These are phyloP conservation scores for Campylomormyrus numenius DNA, from an alignment of 2,113 vertebrate species.

Conservation along the genomic window DNA sequence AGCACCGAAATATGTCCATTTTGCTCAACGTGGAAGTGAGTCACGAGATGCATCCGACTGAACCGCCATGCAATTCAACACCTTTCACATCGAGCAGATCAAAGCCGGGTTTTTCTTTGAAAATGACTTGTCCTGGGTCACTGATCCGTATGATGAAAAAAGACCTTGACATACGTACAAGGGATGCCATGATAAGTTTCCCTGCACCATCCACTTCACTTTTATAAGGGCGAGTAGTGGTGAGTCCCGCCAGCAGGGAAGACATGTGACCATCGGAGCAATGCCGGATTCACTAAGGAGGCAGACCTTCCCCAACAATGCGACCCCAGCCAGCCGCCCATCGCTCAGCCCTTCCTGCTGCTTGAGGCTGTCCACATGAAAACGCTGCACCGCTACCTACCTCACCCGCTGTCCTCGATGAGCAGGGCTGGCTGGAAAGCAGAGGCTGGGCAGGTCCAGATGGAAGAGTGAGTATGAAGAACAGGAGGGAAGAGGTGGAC, in stretches of 20 bases:
- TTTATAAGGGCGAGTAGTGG: background rate
- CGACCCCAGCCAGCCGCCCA: background rate
- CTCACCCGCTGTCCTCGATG: background rate
- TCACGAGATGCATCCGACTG: background rate
- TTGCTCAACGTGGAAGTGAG: background rate
- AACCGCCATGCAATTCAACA: background rate
- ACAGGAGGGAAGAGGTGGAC: background rate
- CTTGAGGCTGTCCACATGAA: background rate
- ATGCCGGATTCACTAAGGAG: background rate
- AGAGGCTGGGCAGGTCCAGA: background rate
- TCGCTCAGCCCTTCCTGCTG: background rate
- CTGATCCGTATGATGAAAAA: background rate
- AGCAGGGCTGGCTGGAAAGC: background rate
- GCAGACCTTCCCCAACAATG: background rate
- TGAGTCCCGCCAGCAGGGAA: background rate
- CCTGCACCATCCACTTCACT: background rate
- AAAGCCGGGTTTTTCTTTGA: background rate
- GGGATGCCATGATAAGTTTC: background rate
- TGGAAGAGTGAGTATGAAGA: background rate
- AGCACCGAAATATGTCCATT: background rate
- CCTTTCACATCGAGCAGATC: background rate
- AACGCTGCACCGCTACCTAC: background rate
- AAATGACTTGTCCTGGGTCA: background rate
- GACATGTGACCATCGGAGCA: background rate
- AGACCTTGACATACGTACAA: background rate